Conservation (phyloP, 2,797 vertebrate species). For the Takifugu rubripes region DNA sequence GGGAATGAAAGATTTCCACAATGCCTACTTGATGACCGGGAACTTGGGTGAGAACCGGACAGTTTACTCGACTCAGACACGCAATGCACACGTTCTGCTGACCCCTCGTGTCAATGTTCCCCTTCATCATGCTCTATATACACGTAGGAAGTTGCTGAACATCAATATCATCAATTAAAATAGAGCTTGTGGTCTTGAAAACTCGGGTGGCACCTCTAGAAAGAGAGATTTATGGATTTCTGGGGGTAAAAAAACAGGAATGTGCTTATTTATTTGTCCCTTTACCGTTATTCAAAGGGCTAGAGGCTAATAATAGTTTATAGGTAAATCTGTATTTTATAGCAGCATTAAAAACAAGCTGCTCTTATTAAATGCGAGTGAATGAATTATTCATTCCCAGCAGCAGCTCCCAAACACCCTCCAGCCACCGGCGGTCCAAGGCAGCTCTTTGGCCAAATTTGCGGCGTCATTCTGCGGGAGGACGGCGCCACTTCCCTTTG, state of each 20-base stretch:
- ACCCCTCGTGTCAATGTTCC: slow-evolving; percentile 57
- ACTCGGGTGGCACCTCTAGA: background rate
- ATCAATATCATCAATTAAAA: slow-evolving; percentile 77
- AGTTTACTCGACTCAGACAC: slow-evolving; percentile 31
- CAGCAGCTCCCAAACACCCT: background rate
- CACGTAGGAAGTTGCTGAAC: slow-evolving; percentile 58
- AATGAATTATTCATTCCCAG: background rate
- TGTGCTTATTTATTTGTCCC: background rate
- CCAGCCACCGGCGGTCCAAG: background rate
- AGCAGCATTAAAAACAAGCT: background rate
- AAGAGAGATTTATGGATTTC: background rate
- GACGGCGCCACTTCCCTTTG: slow-evolving; percentile 15
- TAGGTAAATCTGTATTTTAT: background rate
- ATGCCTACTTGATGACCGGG: slow-evolving; percentile 98
- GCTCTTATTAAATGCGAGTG: background rate
- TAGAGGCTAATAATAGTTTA: too few species aligned
- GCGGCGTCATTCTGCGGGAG: slow-evolving; percentile 19
- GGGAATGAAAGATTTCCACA: slow-evolving; percentile 99
- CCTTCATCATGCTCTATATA: slow-evolving; percentile 66
- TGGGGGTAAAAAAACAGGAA: background rate
- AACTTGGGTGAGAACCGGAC: slow-evolving; percentile 91
- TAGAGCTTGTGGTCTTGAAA: slow-evolving; percentile 56
- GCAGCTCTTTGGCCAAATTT: slow-evolving; percentile 7
- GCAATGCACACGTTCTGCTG: slow-evolving; percentile 41
- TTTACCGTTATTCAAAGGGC: background rate